Percentiles rank a stretch among this genome's conserved stretches.
Evolutionary conservation across 2,113 vertebrate species (phyloP).

Genomic region (human (Homo sapiens)): GRCh38 chr14:67698501-67699000

Average conservation of each 20-base stretch:
- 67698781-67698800: not conserved
- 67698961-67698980: too few relatives aligned
- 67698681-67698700: not conserved
- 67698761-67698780: not conserved
- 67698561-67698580: not conserved
- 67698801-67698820: not conserved
- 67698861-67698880: not conserved
- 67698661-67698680: not conserved
- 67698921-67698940: not conserved
- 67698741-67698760: not conserved
- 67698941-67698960: constrained; percentile 2
- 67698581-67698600: not conserved
- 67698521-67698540: not conserved
- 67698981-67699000: too few relatives aligned
- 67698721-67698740: not conserved
- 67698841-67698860: not conserved
- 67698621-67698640: not conserved
- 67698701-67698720: not conserved
- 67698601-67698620: not conserved
- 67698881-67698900: not conserved
- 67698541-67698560: not conserved
- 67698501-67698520: not conserved
- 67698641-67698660: not conserved
- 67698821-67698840: too few relatives aligned
- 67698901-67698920: not conserved